Evolutionary conservation across 1,140 invertebrate genomes (phyloP).

Genomic region (Ostrea denselamellosa): DNA sequence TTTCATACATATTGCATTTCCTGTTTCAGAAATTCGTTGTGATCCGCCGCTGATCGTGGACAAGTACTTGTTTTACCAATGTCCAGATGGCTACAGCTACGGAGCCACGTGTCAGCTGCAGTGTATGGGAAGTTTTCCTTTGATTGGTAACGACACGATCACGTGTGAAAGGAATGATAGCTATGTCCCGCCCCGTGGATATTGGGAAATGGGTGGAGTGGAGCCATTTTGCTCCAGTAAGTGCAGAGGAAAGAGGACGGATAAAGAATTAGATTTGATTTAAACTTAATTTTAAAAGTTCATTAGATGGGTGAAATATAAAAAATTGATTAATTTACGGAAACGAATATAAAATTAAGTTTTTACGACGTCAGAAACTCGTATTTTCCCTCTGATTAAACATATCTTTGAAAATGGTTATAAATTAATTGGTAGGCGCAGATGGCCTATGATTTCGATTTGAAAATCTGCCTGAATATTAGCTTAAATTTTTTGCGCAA

Average conservation of each 20-base stretch:
- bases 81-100: constrained; percentile 25
- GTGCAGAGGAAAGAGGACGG: not conserved
- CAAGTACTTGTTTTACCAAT: constrained; percentile 8
- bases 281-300: no score
- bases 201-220: constrained; percentile 37
- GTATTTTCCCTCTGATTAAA: no score
- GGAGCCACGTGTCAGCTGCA: constrained; percentile 23
- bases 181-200: not conserved
- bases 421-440: no score
- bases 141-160: constrained; percentile 37
- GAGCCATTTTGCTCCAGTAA: constrained; percentile 29
- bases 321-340: no score
- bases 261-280: no score
- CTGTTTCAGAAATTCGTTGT: constrained; percentile 12
- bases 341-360: no score
- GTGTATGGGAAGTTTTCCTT: constrained; percentile 39
- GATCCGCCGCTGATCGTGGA: constrained; percentile 22
- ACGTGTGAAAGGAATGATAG: constrained; percentile 39
- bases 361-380: no score
- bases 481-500: not conserved
- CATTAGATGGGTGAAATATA: no score
- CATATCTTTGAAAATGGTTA: no score
- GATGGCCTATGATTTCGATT: no score
- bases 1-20: not conserved
- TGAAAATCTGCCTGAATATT: not conserved